These are phyloP conservation scores for Pristionchus pacificus DNA, from an alignment of 1,140 invertebrate species.

Conservation along the genomic window DNA sequence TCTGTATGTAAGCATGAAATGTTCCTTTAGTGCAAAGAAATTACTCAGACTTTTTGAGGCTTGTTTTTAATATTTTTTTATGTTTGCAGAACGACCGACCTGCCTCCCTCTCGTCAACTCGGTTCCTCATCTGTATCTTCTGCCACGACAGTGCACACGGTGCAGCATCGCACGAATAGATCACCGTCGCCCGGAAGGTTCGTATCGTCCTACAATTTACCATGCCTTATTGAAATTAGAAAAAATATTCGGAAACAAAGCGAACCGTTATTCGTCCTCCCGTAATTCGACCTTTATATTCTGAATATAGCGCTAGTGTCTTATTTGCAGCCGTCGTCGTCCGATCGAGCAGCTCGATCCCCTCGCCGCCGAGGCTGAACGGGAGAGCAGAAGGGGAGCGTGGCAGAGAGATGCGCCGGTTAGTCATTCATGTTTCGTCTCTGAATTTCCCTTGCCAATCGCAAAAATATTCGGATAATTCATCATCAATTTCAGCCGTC, in stretches of 20 bases:
- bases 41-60: too few relatives aligned
- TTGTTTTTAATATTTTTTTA: too few relatives aligned
- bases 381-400: slow-evolving; percentile 14
- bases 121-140: too few relatives aligned
- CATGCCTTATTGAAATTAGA: too few relatives aligned
- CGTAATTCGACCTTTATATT: too few relatives aligned
- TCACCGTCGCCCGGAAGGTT: neutral
- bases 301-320: neutral
- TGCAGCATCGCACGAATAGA: neutral
- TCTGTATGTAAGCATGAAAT: too few relatives aligned
- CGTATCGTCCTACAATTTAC: too few relatives aligned
- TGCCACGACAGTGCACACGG: neutral
- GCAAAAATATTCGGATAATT: neutral
- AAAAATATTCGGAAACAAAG: too few relatives aligned
- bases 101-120: neutral
- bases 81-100: neutral
- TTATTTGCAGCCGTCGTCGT: neutral
- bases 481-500: neutral
- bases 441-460: too few relatives aligned
- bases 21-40: too few relatives aligned
- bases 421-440: too few relatives aligned
- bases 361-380: slow-evolving; percentile 19
- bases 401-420: slow-evolving; percentile 11
- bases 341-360: slow-evolving; percentile 28
- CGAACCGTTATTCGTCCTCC: too few relatives aligned